Percentiles rank a stretch among this genome's conserved stretches.
Conservation (phyloP, 1,140 invertebrate species). For the Conopomorpha cramerella region DNA sequence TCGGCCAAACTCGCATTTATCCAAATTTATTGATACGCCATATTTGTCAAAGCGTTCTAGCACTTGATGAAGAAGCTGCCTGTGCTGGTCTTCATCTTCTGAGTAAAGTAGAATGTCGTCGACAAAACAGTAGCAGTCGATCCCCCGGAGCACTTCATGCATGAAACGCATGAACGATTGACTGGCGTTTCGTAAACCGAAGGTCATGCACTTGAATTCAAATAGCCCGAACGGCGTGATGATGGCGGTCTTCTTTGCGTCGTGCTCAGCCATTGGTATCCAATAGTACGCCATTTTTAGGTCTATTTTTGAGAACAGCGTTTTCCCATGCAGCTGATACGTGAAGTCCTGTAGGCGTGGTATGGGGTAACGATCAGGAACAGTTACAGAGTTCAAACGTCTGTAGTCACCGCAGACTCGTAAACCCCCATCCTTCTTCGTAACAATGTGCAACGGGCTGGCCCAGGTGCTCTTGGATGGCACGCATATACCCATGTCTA, state of each 20-base stretch:
- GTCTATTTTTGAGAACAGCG: conserved; percentile 49
- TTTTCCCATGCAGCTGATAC: conserved; percentile 17
- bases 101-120: too few relatives aligned
- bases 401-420: too few relatives aligned
- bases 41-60: conserved; percentile 14
- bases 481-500: conserved; percentile 18
- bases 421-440: conserved; percentile 35
- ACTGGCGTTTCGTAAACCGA: conserved; percentile 22
- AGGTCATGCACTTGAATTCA: conserved; percentile 14
- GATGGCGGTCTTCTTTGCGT: conserved; percentile 25
- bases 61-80: conserved; percentile 14
- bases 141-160: conserved; percentile 25
- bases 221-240: too few relatives aligned
- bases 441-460: conserved; percentile 26
- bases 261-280: conserved; percentile 16
- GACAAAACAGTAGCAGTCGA: conserved; percentile 18
- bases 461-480: conserved; percentile 24
- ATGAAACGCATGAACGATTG: conserved; percentile 57
- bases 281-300: conserved; percentile 41
- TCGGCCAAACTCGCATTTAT: conserved; percentile 19
- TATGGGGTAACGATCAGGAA: too few relatives aligned
- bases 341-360: too few relatives aligned
- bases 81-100: too few relatives aligned
- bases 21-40: conserved; percentile 17
- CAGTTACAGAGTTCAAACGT: too few relatives aligned